Evolutionary conservation across 2,888 invertebrate species (phyloP), one percentile per base, ranked within the genome.

Genomic region (Lithophane semibrunnea): DNA sequence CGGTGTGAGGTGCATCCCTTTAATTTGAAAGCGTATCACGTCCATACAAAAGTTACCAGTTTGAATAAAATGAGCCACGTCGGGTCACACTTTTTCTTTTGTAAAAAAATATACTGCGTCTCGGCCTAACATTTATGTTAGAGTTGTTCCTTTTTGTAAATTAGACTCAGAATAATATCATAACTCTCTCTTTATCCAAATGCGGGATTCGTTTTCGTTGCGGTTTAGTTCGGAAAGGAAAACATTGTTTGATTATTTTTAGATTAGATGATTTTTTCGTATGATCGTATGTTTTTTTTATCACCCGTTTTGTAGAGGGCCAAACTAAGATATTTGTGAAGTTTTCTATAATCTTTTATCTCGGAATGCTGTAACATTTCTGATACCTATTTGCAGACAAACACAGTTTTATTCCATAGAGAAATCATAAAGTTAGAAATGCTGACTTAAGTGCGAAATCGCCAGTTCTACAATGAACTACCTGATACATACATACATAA

Each of bases 31-130:
- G 76, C 90, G 65, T 84, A 86, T 86, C 93, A 93, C 93, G 93
- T 93, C 79, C 87, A 86, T 87, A 90, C 88, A 88, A 90, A 90
- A 90, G 91, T 90, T 90, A 82, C 90, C 89, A 89, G 90, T 93
- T 92, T 92, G 92, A 93, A 93, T 93, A 92, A 92, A 93, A 92
- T 88, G 88, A 86, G 88, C 86, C 84, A 88, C 84, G 88, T 87
- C 73, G 89, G 90, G 91, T 92, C 90, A 90, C 91, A 91, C 81
- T 90, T 91, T 91, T 91, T 90, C 84, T 89, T 92, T 90, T 90
- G 85, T 89, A 82, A 88, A 89, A 89, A 89, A 90, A 83, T 80
- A 77, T 80, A 86, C 79, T 84, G 56, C 80, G 49, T 78, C 82
- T 85, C 86, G 80, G 71, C 77, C 82, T 85, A 83, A 90, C 90